Conservation (phyloP, 2,888 invertebrate genomes). For the Lymantria dispar region DNA sequence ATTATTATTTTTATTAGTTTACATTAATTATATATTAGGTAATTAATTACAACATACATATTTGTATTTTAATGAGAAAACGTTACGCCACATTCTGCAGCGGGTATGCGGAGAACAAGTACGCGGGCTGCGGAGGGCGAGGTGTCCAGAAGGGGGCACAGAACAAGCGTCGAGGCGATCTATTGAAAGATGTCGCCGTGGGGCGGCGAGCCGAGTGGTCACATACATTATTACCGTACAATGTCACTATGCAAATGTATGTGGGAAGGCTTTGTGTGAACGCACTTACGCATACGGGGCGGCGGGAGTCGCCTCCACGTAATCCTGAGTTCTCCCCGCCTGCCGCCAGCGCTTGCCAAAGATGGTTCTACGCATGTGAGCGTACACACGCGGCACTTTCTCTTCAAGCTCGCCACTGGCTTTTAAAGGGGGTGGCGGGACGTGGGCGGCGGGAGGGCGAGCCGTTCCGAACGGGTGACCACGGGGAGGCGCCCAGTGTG, state of each 20-base stretch:
- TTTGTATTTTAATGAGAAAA: constrained; percentile 58
- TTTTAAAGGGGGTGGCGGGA: constrained; percentile 79
- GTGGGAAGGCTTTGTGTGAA: constrained; percentile 79
- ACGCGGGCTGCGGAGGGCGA: constrained; percentile 11
- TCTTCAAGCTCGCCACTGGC: constrained; percentile 84
- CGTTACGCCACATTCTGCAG: constrained; percentile 37
- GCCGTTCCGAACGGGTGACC: constrained; percentile 82
- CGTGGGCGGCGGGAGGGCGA: constrained; percentile 55
- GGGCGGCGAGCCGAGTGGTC: constrained; percentile 72
- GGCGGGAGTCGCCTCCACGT: constrained; percentile 68
- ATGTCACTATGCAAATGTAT: constrained; percentile 83
- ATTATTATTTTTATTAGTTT: too few relatives aligned
- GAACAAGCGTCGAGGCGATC: constrained; percentile 54
- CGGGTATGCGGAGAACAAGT: constrained; percentile 20
- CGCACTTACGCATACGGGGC: constrained; percentile 78
- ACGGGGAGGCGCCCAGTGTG: constrained; percentile 69
- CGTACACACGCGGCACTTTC: constrained; percentile 82
- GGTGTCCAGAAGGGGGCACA: constrained; percentile 26
- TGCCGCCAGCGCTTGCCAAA: constrained; percentile 63
- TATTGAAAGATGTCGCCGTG: constrained; percentile 73
- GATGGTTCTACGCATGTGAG: constrained; percentile 80
- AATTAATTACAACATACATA: constrained; percentile 18
- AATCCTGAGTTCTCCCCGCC: constrained; percentile 70
- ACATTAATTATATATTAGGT: constrained; percentile 24
- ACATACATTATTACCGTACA: constrained; percentile 81